Evolutionary conservation across 1,140 invertebrate genomes (phyloP), one percentile per base, ranked within the genome.

Genomic region (Calephelis virginiensis): DNA sequence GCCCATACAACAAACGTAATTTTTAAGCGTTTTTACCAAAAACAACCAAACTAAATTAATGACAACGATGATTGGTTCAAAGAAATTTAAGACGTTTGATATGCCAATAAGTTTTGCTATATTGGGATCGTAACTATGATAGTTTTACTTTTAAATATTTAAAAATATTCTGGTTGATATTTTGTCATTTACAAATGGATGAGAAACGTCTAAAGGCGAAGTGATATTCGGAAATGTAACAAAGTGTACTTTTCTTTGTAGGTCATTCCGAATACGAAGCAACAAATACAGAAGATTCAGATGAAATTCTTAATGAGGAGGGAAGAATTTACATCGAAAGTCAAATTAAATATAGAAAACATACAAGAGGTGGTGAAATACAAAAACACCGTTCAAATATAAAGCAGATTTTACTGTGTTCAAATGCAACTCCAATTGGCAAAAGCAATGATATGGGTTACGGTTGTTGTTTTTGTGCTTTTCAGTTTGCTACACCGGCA

Each of bases 401-500:
- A 1, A 65, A 56, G 60, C 66, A 68, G 10, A 68, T 86, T 46
- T 61, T 84, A n/a, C 9, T 69, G 17, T 62, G 70, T 61, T 74
- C 82, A 0, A 87, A 87, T 49, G 83, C 83, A 7, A 85, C 81
- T 5, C 81, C 80, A 2, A 80, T 87, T 13, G 71, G 73, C 37
- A 59, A 38, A 9, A 59, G 71, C n/a, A 62, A 45, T 0, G 75
- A 70, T 12, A 61, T 68, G 0, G 77, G 79, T 4, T 87, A 81
- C 56, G 43, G 47, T 0, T 86, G 84, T 50, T 66, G 61, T n/a
- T 82, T 80, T 43, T 86, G 84, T 43, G 12, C 56, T 0, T 65
- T 75, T 0, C 61, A 71, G 8, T 85, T 68, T 43, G n/a, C 40
- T 0, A 38, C 75, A 0, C 70, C 81, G 1, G 66, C 68, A 0